These are phyloP conservation scores for Stenopsyche tienmushanensis DNA, from an alignment of 1,140 invertebrate genomes.

Conservation along the genomic window DNA sequence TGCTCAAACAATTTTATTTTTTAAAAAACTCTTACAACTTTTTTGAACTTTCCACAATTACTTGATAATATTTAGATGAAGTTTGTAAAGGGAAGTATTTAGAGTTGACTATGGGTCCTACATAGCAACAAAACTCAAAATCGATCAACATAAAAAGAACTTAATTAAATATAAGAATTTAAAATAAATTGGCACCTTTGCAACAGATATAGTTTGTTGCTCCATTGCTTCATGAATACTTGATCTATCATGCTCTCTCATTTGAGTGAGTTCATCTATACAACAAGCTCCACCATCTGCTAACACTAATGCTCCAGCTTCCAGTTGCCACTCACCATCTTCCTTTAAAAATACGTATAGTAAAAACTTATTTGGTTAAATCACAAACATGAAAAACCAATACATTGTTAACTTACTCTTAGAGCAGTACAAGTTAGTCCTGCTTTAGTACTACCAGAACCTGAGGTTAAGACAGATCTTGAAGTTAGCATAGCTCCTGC, in stretches of 20 bases:
- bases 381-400: neutral
- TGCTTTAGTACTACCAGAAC: constrained; percentile 81
- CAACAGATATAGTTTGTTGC: constrained; percentile 88
- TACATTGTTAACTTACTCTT: constrained; percentile 60
- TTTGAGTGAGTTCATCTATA: constrained; percentile 88
- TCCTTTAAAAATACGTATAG: constrained; percentile 54
- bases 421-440: constrained; percentile 87
- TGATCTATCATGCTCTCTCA: constrained; percentile 77
- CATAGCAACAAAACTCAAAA: no score
- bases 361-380: neutral
- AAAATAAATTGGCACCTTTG: constrained; percentile 60
- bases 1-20: no score
- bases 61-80: no score
- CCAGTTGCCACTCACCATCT: constrained; percentile 83
- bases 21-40: no score
- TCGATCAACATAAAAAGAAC: no score
- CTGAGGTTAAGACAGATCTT: constrained; percentile 82
- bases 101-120: no score
- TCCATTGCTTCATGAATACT: constrained; percentile 94
- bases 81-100: no score
- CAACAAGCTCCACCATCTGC: constrained; percentile 89
- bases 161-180: neutral
- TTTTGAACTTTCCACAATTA: no score
- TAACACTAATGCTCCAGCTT: constrained; percentile 81
- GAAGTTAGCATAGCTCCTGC: constrained; percentile 73